Evolutionary conservation across 2,888 invertebrate genomes (phyloP), one percentile per base, ranked within the genome.

Genomic region (Rotaria socialis): DNA sequence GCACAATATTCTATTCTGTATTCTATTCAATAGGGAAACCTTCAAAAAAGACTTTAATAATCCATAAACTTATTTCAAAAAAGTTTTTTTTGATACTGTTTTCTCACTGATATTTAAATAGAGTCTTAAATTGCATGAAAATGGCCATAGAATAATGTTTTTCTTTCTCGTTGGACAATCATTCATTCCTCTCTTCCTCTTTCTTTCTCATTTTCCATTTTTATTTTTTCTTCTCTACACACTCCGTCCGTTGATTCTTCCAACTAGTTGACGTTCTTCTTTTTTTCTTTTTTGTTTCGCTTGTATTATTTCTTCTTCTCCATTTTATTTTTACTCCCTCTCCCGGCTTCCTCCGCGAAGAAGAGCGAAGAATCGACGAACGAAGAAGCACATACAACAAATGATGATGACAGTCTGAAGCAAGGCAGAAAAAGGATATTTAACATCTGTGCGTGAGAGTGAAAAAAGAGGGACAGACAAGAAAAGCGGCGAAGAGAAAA

Each of bases 381-480:
- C 67, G 67, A 67, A 67, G 67, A 67, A 67, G 67, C 35, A 67
- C 35, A 35, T 67, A 67, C 35, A 35, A 14, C 35, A 16, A 67
- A 35, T 67, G 35, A 41, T 67, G 67, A 67, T 67, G 67, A 67
- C 67, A 67, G 27, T 67, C 67, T 19, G 67, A 35, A 67, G 35
- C 35, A 67, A 67, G 67, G 16, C 67, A 67, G 67, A 67, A 67
- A 67, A 67, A 67, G 67, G 67, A 67, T 67, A 67, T 67, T 67
- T 67, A 67, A 67, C 67, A 67, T 67, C 67, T 67, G 67, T 67
- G 67, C 67, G 27, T 35, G 67, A 27, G 67, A 67, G 67, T 67
- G 67, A 67, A 67, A 67, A 67, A 67, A 67, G 67, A 67, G 67
- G 67, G 67, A 67, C 67, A 67, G 67, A 67, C 67, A 67, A 67